Percentiles rank a stretch among this genome's conserved stretches.
phyloP scores from a whole-genome alignment of 2,113 vertebrate genomes.

The Xenopus borealis region DNA sequence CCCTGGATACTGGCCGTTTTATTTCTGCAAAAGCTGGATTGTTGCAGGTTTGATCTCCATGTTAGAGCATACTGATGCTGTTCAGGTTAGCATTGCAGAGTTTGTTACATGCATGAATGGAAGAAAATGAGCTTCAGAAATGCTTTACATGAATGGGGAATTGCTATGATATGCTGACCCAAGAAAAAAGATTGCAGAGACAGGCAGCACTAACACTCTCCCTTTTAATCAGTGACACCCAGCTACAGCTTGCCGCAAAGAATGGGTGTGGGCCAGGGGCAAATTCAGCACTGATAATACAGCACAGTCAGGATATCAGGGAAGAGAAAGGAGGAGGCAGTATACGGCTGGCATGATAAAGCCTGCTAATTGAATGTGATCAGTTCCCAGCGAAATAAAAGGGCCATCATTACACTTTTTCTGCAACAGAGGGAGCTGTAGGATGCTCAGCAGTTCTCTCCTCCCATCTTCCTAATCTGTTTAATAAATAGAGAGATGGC shows the following conservation, averaged over 20 bases:
- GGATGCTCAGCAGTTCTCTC: too few species aligned
- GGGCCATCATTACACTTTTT: not conserved
- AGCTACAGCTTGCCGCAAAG: constrained; percentile 23
- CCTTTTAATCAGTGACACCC: constrained; percentile 28
- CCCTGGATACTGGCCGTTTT: too few species aligned
- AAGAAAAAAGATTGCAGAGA: not conserved
- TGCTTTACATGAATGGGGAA: not conserved
- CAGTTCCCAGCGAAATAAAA: not conserved
- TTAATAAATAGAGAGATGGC: too few species aligned
- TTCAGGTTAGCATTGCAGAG: too few species aligned
- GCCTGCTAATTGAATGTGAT: constrained; percentile 17
- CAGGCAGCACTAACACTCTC: constrained; percentile 19
- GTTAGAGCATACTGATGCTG: too few species aligned
- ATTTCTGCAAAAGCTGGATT: too few species aligned
- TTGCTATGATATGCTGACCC: constrained; percentile 11
- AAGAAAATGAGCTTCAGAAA: not conserved
- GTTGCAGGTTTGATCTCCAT: too few species aligned
- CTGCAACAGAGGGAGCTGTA: not conserved
- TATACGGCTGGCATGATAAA: constrained; percentile 25
- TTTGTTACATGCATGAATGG: too few species aligned
- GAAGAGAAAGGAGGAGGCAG: constrained; percentile 10
- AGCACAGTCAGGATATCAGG: constrained; percentile 25
- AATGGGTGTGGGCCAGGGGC: constrained; percentile 32
- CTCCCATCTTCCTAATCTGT: too few species aligned
- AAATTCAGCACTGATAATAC: constrained; percentile 35